A percentile compares a stretch with the other conserved stretches of the same genome.
Conservation (phyloP, 2,113 vertebrate genomes). For the Chiloscyllium plagiosum region DNA sequence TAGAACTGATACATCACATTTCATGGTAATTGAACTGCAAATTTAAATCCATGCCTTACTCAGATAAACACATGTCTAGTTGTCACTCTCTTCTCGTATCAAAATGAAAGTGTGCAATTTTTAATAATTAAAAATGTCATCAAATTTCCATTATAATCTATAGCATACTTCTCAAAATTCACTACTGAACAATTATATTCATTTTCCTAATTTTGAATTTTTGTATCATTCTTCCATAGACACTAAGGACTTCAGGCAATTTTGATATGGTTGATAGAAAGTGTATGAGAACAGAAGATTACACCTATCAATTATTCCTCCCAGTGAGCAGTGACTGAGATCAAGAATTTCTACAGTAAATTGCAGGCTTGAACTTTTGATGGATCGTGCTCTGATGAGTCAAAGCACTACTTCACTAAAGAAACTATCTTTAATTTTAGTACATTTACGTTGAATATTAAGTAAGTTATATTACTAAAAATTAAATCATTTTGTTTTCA, state of each 20-base stretch:
- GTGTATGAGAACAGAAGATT: not conserved
- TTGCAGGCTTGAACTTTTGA: not conserved
- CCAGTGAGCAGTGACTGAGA: not conserved
- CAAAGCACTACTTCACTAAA: not conserved
- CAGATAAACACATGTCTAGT: not conserved
- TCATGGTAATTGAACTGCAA: slow-evolving; percentile 4
- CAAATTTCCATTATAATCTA: not conserved
- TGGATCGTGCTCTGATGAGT: not conserved
- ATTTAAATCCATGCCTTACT: not conserved
- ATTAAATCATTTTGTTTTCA: not conserved
- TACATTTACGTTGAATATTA: not conserved
- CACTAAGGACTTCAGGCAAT: not conserved
- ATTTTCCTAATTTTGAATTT: slow-evolving; percentile 4
- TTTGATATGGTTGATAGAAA: not conserved
- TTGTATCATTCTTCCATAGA: not conserved
- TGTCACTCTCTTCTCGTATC: not conserved
- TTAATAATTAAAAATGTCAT: slow-evolving; percentile 9
- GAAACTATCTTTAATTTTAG: not conserved
- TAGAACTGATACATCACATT: slow-evolving; percentile 12
- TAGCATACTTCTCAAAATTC: not conserved
- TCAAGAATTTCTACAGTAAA: not conserved
- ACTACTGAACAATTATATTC: not conserved
- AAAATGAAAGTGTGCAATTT: not conserved
- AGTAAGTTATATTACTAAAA: not conserved
- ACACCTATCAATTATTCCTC: not conserved